Base-by-base conservation (phyloP, 2,888 invertebrate species). In the Aricia artaxerxes region DNA sequence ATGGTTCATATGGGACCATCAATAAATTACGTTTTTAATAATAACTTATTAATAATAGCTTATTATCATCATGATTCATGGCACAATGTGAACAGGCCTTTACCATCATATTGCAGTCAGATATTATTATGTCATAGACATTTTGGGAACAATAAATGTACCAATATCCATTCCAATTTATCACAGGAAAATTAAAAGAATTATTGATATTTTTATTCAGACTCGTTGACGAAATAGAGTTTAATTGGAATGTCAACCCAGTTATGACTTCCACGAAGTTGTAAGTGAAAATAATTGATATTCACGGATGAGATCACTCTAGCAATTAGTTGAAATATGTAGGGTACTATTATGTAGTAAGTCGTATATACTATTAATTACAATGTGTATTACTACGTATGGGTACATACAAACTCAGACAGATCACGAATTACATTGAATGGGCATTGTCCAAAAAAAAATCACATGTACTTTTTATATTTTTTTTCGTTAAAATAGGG, bases 261-360 rank as follows among this genome's bases (percentile, higher is more conserved):
- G 31, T 49, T 53, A 75, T 11, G 49, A 11, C 35, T 76, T 76
- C 76, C 9, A 13, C 53, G 57, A 76, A 76, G n/a, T 53, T 53
- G 13, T 76, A 76, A 76, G 76, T 76, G 76, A 76, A 76, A 76
- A 76, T 35, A 57, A 53, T 76, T 76, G 76, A 76, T 38, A 76
- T 76, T 76, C 76, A 53, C 16, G 35, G 13, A 57, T 76, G 76
- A 53, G 57, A 76, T 76, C 57, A 76, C 57, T 9, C 73, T 38
- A 13, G 53, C 31, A n/a, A 49, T 75, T 31, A 64, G 31, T 64
- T 64, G 9, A 24, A 61, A 60, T 60, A 60, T n/a, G n/a, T 61
- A 24, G 24, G n/a, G 61, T 57, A 57, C 16, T 9, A 49, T 9
- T 49, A 49, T 49, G 49, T 49, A 49, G 49, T 49, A 49, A 9